These are phyloP conservation scores for Borostomias antarcticus DNA, from an alignment of 2,797 vertebrate species.

Conservation along the genomic window DNA sequence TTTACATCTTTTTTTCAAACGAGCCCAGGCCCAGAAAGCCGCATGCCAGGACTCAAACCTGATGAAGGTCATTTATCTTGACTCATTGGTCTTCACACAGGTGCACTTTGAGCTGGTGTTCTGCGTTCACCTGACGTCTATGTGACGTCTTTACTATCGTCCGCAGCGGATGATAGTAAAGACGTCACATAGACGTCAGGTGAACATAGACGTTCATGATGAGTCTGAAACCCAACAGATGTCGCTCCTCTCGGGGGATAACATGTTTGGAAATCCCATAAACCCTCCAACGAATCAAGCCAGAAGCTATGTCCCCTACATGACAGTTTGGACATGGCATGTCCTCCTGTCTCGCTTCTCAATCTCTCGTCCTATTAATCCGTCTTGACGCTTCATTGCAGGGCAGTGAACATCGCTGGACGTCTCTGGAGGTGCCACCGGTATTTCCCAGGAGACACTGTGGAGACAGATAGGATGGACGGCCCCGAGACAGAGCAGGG, in stretches of 20 bases:
- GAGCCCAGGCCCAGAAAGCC: neutral
- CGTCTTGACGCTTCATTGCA: slow-evolving; percentile 15
- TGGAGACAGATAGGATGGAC: slow-evolving; percentile 21
- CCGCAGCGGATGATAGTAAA: no score
- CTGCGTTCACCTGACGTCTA: slow-evolving; percentile 8
- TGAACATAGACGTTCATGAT: neutral
- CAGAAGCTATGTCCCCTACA: slow-evolving; percentile 20
- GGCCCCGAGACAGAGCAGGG: neutral
- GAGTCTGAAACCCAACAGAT: slow-evolving; percentile 10
- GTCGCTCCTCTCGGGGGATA: neutral
- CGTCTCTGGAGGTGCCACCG: neutral
- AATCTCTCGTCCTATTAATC: slow-evolving; percentile 21
- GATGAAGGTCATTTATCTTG: neutral
- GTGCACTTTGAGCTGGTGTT: neutral
- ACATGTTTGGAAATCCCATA: neutral
- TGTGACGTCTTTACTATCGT: neutral
- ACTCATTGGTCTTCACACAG: neutral
- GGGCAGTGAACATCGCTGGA: slow-evolving; percentile 29
- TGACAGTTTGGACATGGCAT: slow-evolving; percentile 9
- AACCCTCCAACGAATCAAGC: slow-evolving; percentile 13
- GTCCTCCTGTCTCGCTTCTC: slow-evolving; percentile 3
- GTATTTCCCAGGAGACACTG: slow-evolving; percentile 19
- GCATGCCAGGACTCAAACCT: neutral
- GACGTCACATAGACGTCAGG: no score
- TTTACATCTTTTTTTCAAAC: no score